Percentiles rank a stretch among this genome's conserved stretches.
phyloP scores from a whole-genome alignment of 2,797 vertebrate species.

The Rhynchotus rufescens region DNA sequence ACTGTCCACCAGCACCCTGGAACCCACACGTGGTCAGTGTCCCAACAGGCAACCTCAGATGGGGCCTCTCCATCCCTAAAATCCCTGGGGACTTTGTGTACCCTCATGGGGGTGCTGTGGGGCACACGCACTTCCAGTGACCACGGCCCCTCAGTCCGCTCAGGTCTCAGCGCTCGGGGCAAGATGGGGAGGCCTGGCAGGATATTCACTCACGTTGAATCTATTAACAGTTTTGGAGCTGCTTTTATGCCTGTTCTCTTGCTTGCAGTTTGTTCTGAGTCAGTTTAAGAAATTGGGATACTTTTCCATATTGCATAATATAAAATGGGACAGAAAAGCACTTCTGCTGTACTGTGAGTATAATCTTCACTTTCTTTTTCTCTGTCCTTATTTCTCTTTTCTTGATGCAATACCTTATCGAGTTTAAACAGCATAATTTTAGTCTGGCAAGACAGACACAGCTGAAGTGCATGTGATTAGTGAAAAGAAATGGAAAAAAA shows the following conservation, averaged over 20 bases:
- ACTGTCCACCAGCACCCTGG: accelerated
- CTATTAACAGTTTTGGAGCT: not conserved
- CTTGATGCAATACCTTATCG: conserved; percentile 16
- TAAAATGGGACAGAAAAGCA: conserved; percentile 26
- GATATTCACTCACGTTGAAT: not conserved
- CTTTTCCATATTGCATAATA: not conserved
- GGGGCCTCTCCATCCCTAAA: not conserved
- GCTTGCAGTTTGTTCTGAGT: not conserved
- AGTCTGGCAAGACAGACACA: conserved; percentile 21
- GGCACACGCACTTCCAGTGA: accelerated
- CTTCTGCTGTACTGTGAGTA: not conserved
- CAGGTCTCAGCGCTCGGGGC: not conserved
- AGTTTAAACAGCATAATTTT: conserved; percentile 42
- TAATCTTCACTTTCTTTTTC: not conserved
- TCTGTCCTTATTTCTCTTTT: not conserved
- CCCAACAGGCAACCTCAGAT: not conserved
- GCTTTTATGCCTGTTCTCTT: not conserved
- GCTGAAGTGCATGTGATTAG: not conserved
- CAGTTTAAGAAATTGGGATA: conserved; percentile 12
- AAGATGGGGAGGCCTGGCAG: not conserved
- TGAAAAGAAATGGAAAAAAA: not conserved
- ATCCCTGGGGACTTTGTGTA: not conserved
- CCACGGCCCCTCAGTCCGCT: not conserved
- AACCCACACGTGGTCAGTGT: accelerated
- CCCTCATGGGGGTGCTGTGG: accelerated